Conservation (phyloP, 2,888 invertebrate species). For the Pseudococcus jackbeardsleyi region DNA sequence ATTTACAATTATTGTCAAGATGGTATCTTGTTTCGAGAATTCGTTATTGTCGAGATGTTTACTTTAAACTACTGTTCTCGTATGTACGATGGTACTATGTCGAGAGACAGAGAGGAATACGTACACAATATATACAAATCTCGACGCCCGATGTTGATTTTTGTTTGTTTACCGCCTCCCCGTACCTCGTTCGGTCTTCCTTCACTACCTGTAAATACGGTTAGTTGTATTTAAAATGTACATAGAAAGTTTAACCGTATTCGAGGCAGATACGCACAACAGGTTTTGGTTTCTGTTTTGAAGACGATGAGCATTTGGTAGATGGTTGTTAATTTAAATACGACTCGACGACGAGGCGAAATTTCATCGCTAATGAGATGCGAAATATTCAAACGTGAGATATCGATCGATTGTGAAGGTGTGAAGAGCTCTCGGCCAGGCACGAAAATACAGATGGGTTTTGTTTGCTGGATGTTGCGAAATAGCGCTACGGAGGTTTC, state of each 20-base stretch:
- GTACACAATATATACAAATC: not conserved
- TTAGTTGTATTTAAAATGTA: conserved; percentile 28
- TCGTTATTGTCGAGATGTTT: conserved; percentile 31
- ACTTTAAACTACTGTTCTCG: conserved; percentile 26
- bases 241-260: conserved; percentile 12
- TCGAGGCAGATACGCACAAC: not conserved
- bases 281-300: not conserved
- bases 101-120: not conserved
- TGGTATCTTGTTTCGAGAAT: conserved; percentile 49
- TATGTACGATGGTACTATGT: not conserved
- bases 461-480: not conserved
- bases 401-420: conserved; percentile 34
- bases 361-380: conserved; percentile 20
- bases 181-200: not conserved
- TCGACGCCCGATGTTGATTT: conserved; percentile 14
- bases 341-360: conserved; percentile 23
- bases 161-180: not conserved
- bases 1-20: conserved; percentile 53
- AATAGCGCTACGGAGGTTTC: not conserved
- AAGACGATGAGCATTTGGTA: not conserved
- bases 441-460: not conserved
- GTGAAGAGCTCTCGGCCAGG: not conserved
- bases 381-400: conserved; percentile 39
- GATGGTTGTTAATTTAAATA: conserved; percentile 16
- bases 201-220: conserved; percentile 7